Evolutionary conservation across 2,888 invertebrate species (phyloP).

Genomic region (Epinotia brunnichana): DNA sequence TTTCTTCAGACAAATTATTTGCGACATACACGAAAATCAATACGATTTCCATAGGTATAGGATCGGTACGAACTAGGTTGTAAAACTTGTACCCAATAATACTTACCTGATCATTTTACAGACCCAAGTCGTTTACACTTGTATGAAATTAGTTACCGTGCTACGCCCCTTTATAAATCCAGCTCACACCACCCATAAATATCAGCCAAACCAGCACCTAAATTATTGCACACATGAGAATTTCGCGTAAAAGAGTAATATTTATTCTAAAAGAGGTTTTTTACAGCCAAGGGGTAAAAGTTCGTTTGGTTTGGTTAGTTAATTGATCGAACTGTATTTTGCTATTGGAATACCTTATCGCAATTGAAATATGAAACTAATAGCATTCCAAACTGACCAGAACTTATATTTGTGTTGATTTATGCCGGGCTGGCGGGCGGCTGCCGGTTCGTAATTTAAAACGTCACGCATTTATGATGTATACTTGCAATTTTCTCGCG

Average conservation of each 20-base stretch:
- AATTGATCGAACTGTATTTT: conserved; percentile 23
- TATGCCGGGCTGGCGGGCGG: conserved; percentile 68
- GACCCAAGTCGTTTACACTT: conserved; percentile 33
- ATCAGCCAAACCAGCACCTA: conserved; percentile 65
- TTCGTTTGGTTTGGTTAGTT: conserved; percentile 4
- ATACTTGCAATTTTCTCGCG: conserved; percentile 80
- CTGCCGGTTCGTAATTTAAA: conserved; percentile 74
- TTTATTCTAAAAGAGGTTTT: conserved; percentile 54
- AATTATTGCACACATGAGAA: conserved; percentile 71
- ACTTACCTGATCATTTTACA: not conserved
- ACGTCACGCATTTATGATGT: conserved; percentile 82
- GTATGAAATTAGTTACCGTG: conserved; percentile 55
- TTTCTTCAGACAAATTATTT: not conserved
- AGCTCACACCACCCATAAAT: conserved; percentile 71
- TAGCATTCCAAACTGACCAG: conserved; percentile 61
- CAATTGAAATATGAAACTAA: conserved; percentile 55
- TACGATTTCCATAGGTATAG: not conserved
- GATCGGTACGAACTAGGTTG: not conserved
- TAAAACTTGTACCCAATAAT: not conserved
- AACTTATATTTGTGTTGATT: conserved; percentile 77
- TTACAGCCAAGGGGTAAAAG: conserved; percentile 33
- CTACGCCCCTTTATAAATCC: conserved; percentile 65
- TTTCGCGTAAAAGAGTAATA: conserved; percentile 59
- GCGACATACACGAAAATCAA: not conserved
- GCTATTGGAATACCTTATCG: conserved; percentile 47